Conservation (phyloP, 2,113 vertebrate genomes). For the Crypturellus undulatus region DNA sequence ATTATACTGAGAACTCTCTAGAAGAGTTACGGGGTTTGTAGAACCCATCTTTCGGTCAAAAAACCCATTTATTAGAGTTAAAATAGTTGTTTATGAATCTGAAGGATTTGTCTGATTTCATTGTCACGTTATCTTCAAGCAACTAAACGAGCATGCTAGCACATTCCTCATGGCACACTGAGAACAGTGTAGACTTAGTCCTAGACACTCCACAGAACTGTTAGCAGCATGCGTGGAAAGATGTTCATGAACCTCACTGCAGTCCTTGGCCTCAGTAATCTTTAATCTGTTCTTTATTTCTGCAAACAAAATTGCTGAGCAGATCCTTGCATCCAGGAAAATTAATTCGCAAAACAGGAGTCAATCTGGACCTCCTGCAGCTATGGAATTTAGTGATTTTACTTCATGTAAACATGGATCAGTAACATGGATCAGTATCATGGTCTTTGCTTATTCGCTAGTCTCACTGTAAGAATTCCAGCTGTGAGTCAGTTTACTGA, state of each 20-base stretch:
- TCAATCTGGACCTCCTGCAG: not conserved
- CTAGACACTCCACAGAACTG: not conserved
- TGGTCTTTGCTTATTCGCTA: not conserved
- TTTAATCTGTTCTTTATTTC: not conserved
- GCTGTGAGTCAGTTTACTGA: not conserved
- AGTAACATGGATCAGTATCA: not conserved
- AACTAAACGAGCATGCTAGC: not conserved
- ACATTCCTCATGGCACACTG: not conserved
- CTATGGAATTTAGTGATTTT: not conserved
- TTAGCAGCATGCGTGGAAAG: not conserved
- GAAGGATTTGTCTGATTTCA: accelerated
- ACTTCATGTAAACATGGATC: not conserved
- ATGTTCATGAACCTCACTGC: accelerated
- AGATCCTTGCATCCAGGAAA: not conserved
- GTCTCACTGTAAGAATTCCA: not conserved
- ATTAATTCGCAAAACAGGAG: not conserved
- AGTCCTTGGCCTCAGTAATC: not conserved
- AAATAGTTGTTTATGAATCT: not conserved
- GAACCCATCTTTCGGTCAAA: not conserved
- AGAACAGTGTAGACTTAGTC: not conserved
- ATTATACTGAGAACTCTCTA: not conserved
- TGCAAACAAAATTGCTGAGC: not conserved
- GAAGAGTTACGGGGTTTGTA: not conserved
- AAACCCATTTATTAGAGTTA: not conserved
- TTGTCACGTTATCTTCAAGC: accelerated